Evolutionary conservation across 2,797 vertebrate genomes (phyloP), one percentile per base, ranked within the genome.

Genomic region (Telmatherina bonti): DNA sequence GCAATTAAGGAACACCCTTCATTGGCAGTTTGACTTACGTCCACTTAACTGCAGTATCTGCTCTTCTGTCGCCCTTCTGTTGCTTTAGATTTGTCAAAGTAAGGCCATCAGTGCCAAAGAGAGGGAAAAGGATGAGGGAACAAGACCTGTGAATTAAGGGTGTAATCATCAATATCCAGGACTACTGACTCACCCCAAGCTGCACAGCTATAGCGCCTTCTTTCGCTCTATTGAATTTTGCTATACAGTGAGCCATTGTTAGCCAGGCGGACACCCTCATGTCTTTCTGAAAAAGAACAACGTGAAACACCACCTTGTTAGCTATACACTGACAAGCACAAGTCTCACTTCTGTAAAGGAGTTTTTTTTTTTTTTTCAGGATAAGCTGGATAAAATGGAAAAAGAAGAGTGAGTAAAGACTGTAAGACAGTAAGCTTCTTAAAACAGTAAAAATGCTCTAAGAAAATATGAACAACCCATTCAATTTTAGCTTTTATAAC

Each of bases 1-100:
- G 76, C 91, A 93, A 93, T 95, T 94, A 95, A 90, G 77, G 74
- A 69, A 74, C 78, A 62, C 85, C 85, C 76, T 82, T 80, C 90
- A 92, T 91, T 93, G 92, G 89, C 94, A 94, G 90, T 86, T 93
- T 94, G 92, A 95, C 90, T 94, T 94, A 92, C 88, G 87, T 89
- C 88, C 92, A 90, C 92, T 93, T 93, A 93, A 90, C 81, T 76
- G 84, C 82, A 79, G 86, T 90, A 89, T 90, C 86, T 86, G 90
- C 88, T 92, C 86, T 74, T 87, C 88, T 89, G 86, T 91, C 85
- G 41, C 70, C 87, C 79, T 79, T 79, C 74, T 85, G 87, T 85
- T 87, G 82, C 91, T 81, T 90, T 80, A 86, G 86, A 93, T 93
- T 91, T 91, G 87, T 93, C 92, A 93, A 90, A 85, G 83, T 78